Base-by-base conservation (phyloP, 2,888 invertebrate genomes). In the Helleia helle region DNA sequence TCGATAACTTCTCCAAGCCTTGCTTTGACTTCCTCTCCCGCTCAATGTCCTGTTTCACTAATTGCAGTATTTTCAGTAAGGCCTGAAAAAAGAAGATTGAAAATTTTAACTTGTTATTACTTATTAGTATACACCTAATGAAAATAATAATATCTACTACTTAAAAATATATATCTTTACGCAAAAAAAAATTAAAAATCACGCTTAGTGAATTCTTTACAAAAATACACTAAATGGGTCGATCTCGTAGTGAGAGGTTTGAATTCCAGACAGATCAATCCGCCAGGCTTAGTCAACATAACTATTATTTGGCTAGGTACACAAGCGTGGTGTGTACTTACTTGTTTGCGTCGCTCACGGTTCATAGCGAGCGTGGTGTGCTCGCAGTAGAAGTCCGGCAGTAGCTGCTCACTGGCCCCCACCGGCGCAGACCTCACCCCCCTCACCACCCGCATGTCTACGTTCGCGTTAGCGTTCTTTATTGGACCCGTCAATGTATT, bases 371-470 rank as follows among this genome's bases (percentile, higher is more conserved):
- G 87, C 1, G 94, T 94, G 50, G 94, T 91, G 75, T 97, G 97
- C 68, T 97, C 97, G 57, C 97, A 96, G 76, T 96, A 97, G 83
- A 96, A 96, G 75, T 97, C 96, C 0, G 97, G 95, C 48, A 97
- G 77, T 39, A 96, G 85, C 70, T 97, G 96, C 62, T 97, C 96
- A 52, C 87, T 87, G 34, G 88, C 86, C 0, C 88, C 88, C 25
- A 88, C 86, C 0, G 88, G 87, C 4, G 89, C 89, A 9, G 91
- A 90, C 41, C 90, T 87, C 41, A 91, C 89, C 45, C 91, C 91
- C 31, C 89, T 79, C 49, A 89, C 86, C 5, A 89, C 87, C 2
- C 87, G 74, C 67, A 91, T 81, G 55, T 90, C 90, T 58, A 91
- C 88, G 46, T 90, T 86, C 5, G 92, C 89, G 59, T 91, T 91